A percentile compares a stretch with the other conserved stretches of the same genome.
Conservation (phyloP, 2,797 vertebrate species). For the Enteromius mattozi region DNA sequence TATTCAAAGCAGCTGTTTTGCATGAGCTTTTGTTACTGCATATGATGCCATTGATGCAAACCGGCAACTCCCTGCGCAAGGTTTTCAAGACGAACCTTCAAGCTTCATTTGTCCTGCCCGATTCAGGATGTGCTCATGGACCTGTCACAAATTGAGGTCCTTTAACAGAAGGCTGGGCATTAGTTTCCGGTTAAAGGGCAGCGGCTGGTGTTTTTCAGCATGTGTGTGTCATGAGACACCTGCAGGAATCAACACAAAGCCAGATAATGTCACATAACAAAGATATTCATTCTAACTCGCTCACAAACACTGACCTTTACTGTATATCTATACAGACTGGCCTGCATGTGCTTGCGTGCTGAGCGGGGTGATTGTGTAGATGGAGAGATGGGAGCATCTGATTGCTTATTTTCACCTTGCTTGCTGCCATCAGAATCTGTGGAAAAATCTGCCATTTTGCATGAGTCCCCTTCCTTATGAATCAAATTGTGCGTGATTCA, state of each 20-base stretch:
- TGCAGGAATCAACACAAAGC: slow-evolving; percentile 8
- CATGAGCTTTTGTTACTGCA: slow-evolving; percentile 48
- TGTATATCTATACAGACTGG: neutral
- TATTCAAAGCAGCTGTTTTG: slow-evolving; percentile 58
- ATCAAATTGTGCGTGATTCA: slow-evolving; percentile 34
- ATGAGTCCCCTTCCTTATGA: neutral
- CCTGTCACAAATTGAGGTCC: slow-evolving; percentile 23
- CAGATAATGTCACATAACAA: slow-evolving; percentile 41
- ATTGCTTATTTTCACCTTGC: neutral
- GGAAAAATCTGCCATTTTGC: neutral
- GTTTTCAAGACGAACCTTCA: slow-evolving; percentile 38
- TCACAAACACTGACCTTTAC: slow-evolving; percentile 53
- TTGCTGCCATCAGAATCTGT: neutral
- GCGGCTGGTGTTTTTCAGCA: slow-evolving; percentile 17
- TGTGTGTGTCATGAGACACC: slow-evolving; percentile 24
- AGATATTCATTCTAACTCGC: slow-evolving; percentile 24
- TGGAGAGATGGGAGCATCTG: neutral
- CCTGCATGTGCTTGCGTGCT: slow-evolving; percentile 18
- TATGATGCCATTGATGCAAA: slow-evolving; percentile 42
- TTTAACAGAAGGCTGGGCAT: slow-evolving; percentile 43
- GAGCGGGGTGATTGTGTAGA: neutral
- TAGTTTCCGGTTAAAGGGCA: slow-evolving; percentile 24
- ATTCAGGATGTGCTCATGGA: slow-evolving; percentile 31
- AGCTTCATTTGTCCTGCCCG: slow-evolving; percentile 34
- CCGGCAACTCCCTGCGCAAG: slow-evolving; percentile 29